Evolutionary conservation across 2,797 vertebrate genomes (phyloP).

Genomic region (Propithecus deckenii): DNA sequence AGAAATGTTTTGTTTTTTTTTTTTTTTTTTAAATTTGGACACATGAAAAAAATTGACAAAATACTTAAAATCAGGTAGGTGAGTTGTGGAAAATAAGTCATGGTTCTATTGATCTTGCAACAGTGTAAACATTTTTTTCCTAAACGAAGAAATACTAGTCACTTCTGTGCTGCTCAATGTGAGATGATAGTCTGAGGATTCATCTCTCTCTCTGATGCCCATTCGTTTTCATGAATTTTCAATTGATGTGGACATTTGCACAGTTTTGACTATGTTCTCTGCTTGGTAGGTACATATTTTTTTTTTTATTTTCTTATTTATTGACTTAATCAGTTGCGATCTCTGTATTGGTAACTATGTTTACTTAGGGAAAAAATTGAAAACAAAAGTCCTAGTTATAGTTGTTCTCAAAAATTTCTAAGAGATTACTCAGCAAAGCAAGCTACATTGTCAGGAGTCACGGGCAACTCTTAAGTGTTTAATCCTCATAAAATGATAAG

Average conservation of each 20-base stretch:
- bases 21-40: not conserved
- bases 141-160: not conserved
- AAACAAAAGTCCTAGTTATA: not conserved
- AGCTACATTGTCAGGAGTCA: not conserved
- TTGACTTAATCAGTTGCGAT: not conserved
- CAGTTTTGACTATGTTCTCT: not conserved
- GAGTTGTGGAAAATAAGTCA: not conserved
- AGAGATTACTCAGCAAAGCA: not conserved
- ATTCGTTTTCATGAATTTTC: not conserved
- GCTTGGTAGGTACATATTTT: not conserved
- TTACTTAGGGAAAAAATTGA: not conserved
- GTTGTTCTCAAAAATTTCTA: not conserved
- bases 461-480: not conserved
- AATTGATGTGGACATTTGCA: not conserved
- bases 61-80: not conserved
- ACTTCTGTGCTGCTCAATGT: not conserved
- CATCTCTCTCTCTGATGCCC: not conserved
- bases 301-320: not conserved
- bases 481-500: not conserved
- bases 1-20: not conserved
- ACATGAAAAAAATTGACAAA: not conserved
- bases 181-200: not conserved
- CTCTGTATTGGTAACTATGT: not conserved
- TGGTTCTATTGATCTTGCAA: not conserved
- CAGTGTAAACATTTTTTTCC: not conserved